Base-by-base conservation (phyloP, 92 coral and sea anemone species). In the Heteractis magnifica region DNA sequence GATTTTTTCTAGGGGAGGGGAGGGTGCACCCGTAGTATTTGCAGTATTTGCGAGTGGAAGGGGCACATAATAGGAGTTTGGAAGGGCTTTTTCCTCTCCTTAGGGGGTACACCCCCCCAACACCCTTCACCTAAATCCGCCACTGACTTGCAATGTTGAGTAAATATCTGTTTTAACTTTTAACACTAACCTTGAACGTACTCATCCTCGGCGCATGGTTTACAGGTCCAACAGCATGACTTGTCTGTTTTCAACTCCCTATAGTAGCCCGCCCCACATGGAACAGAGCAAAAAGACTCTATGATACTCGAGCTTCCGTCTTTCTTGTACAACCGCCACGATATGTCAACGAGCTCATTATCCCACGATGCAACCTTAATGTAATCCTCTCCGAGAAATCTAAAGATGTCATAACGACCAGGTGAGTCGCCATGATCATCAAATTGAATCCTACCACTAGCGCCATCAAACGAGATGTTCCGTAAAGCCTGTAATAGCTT, bases 171-270 rank as follows among this genome's bases (percentile, higher is more conserved):
- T 34, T 34, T 34, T 34, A 34, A 34, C 3, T 34, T 59, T 44
- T 15, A 58, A 55, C 13, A 50, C 84, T 71, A 74, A 91, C 95
- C 97, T 86, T 97, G 71, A 6, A 94, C 95, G 49, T 89, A 90
- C 41, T 90, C 82, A 74, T 91, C 86, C 15, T 86, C 84, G 19
- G 75, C 91, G 52, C 99, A 97, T 4, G 72, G 71, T 15, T 80
- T 49, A 82, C 99, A 97, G 41, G 84, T 85, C 93, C 91, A 92
- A 82, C 99, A 97, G 70, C 99, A 97, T 16, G 97, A 58, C 51
- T 85, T 88, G 53, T 86, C 94, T 51, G 51, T 58, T 65, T 83
- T 89, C 14, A 70, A 71, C 72, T 77, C 23, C 75, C 89, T 87
- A 75, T 89, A 85, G 71, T 74, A 78, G 19, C 99, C 95, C 6